Evolutionary conservation across 2,888 invertebrate species (phyloP), one percentile per base, ranked within the genome.

Genomic region (Crioceris asparagi): DNA sequence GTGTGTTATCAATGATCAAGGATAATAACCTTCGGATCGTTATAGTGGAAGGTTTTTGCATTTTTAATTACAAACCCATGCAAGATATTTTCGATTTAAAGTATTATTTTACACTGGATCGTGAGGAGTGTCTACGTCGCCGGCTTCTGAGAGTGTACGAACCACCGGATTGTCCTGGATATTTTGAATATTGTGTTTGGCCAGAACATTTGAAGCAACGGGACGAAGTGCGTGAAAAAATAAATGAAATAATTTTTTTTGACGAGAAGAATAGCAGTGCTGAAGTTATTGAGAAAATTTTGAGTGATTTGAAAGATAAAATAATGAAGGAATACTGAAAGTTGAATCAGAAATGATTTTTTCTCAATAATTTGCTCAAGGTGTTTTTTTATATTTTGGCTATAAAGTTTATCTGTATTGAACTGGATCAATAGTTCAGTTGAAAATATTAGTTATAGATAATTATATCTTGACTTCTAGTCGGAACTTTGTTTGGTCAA

Each of bases 181-280:
- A 93, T 68, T 92, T 92, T 66, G 87, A 92, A 29, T 65, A 65
- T 47, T 77, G 83, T 56, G 88, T 84, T n/a, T 94, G 93, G 92
- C 92, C 92, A n/a, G 77, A 79, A 55, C 85, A 91, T 58, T 53
- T 75, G 39, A 66, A 65, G 50, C 72, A 80, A 51, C 61, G 70
- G 25, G 49, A 60, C 15, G 70, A 73, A 51, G 59, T 71, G 17
- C 39, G 51, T 32, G 43, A 43, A 18, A 49, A 62, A 36, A 52
- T 60, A 1, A 35, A 45, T 26, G 46, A 58, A 45, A 49, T 64
- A 12, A 45, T 36, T 16, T 62, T 53, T 48, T 54, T 59, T 38
- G 42, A 54, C 43, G 56, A 53, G 38, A 44, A 45, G 38, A 44
- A 45, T 17, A 43, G 34, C n/a, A n/a, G n/a, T n/a, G n/a, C n/a